Conservation (phyloP, 1,140 invertebrate species). For the Macrocentrus cingulum region DNA sequence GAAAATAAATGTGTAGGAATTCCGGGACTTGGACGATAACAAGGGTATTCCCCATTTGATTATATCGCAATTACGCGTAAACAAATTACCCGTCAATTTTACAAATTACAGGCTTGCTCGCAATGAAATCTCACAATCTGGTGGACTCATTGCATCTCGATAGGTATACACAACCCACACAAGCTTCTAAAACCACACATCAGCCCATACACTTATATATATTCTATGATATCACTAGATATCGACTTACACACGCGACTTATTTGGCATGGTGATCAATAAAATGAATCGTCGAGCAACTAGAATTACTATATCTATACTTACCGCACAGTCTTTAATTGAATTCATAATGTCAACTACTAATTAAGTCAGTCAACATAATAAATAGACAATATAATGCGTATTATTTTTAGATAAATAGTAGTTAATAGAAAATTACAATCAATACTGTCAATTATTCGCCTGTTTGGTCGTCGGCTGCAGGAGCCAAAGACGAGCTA, state of each 20-base stretch:
- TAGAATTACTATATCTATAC: too few species aligned
- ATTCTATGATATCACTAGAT: background rate
- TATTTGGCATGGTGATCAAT: too few species aligned
- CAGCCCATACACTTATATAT: too few species aligned
- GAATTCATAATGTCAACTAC: too few species aligned
- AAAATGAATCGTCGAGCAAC: too few species aligned
- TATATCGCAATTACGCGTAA: slow-evolving; percentile 47
- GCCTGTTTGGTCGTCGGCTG: slow-evolving; percentile 3
- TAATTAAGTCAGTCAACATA: background rate
- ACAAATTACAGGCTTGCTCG: slow-evolving; percentile 45
- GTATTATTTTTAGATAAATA: background rate
- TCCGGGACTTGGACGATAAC: background rate
- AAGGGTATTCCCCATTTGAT: slow-evolving; percentile 32
- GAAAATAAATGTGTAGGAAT: background rate
- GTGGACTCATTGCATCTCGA: slow-evolving; percentile 3
- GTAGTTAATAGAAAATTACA: slow-evolving; percentile 9
- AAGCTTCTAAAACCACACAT: too few species aligned
- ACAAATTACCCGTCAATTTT: slow-evolving; percentile 50
- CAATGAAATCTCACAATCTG: slow-evolving; percentile 50
- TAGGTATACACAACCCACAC: too few species aligned
- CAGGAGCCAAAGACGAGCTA: slow-evolving; percentile 29
- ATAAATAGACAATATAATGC: too few species aligned
- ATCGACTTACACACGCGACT: slow-evolving; percentile 30
- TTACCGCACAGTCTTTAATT: too few species aligned
- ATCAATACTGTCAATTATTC: slow-evolving; percentile 22